Percentiles rank a stretch among this genome's conserved stretches.
These are phyloP conservation scores for Melanostigma gelatinosum DNA, from an alignment of 2,113 vertebrate species.

Conservation along the genomic window DNA sequence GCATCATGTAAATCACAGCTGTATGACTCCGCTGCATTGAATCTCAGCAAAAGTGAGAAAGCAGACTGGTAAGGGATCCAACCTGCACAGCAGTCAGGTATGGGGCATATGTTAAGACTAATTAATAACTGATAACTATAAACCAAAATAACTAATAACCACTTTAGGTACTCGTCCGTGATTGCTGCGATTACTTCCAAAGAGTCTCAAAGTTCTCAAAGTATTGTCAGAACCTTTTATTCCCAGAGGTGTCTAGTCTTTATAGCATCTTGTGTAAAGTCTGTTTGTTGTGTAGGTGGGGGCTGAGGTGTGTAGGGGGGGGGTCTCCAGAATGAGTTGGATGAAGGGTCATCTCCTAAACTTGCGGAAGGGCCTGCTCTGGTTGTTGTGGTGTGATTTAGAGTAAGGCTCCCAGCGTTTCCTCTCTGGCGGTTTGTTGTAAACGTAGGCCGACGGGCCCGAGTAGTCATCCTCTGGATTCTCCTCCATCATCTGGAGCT, in stretches of 20 bases:
- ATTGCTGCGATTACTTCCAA: slow-evolving; percentile 34
- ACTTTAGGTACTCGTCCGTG: slow-evolving; percentile 17
- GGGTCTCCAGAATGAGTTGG: slow-evolving; percentile 41
- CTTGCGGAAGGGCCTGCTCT: slow-evolving; percentile 83
- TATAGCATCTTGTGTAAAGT: slow-evolving; percentile 35
- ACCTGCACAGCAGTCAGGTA: slow-evolving; percentile 31
- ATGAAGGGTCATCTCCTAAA: slow-evolving; percentile 83
- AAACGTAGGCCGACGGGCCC: slow-evolving; percentile 90
- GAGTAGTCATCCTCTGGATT: slow-evolving; percentile 92
- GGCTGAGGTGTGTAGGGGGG: slow-evolving; percentile 10
- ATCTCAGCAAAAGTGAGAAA: slow-evolving; percentile 45
- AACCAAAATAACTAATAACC: slow-evolving; percentile 25
- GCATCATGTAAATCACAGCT: slow-evolving; percentile 10
- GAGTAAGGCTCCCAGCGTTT: slow-evolving; percentile 94
- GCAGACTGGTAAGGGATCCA: slow-evolving; percentile 12
- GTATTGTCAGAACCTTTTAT: slow-evolving; percentile 17
- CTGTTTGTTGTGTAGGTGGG: slow-evolving; percentile 49
- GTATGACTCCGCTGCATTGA: slow-evolving; percentile 21
- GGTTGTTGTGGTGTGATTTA: slow-evolving; percentile 74
- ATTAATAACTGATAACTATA: background rate
- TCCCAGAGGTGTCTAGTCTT: slow-evolving; percentile 44
- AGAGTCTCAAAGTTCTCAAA: slow-evolving; percentile 27
- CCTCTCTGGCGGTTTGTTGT: slow-evolving; percentile 95
- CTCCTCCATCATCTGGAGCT: slow-evolving; percentile 99
- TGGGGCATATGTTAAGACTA: background rate